Base-by-base conservation (phyloP, 2,113 vertebrate genomes). In the Daboia siamensis region DNA sequence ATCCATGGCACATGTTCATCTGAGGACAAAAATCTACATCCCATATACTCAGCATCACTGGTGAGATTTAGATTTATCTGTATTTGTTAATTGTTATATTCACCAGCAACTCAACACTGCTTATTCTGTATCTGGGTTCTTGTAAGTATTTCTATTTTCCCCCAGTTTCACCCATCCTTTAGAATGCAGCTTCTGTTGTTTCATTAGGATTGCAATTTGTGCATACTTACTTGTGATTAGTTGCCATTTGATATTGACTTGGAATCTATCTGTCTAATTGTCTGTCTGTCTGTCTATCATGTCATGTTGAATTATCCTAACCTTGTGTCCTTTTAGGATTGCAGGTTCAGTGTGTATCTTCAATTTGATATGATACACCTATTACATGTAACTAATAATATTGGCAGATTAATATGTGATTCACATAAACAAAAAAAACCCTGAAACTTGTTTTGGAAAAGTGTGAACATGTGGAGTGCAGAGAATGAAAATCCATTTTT, bases 261-360 rank as follows among this genome's bases (percentile, higher is more conserved):
- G 33, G 33, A 80, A 80, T 61, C 59, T 61, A 3, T 12, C 24
- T 61, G 24, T 10, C 59, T 56, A 56, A 56, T 24, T 23, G 0
- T 26, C 57, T 26, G 2, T 57, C 57, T 59, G 21, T 26, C 29
- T 33, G n/a, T 5, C 12, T 33, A 17, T 33, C 26, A n/a, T 29
- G 29, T 61, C 26, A n/a, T 69, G 29, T 80, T 39, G 33, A 39
- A 80, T 80, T 39, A 33, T 44, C 33, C 17, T 80, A 20, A 80
- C 7, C 7, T 80, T 44, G 33, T 80, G 7, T 80, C 33, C 13
- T 87, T 44, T 44, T 51, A 90, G 44, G 57, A 29, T 2, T 94
- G 59, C 94, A 89, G 9, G 7, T 92, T 95, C 94, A 91, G 92
- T 95, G 94, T 88, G 20, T 94, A 93, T 93, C 93, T 92, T 92